These are phyloP conservation scores for Xenopus laevis DNA, from an alignment of 2,113 vertebrate genomes.

Conservation along the genomic window DNA sequence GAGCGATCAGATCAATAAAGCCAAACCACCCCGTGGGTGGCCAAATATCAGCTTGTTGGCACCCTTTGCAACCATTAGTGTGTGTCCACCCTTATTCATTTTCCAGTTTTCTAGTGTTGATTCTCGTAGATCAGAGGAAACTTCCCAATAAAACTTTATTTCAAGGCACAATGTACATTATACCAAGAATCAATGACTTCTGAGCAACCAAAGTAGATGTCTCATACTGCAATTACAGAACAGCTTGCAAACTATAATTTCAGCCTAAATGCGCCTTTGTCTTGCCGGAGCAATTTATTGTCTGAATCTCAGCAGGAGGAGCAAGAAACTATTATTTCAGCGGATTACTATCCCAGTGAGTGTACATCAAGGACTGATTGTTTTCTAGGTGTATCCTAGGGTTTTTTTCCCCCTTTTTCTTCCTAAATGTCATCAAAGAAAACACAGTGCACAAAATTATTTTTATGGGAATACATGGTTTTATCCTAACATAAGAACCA, in stretches of 20 bases:
- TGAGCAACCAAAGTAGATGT: slow-evolving; percentile 4
- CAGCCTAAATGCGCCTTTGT: slow-evolving; percentile 30
- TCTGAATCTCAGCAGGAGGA: slow-evolving; percentile 39
- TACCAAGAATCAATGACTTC: too few relatives aligned
- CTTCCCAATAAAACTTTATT: too few relatives aligned
- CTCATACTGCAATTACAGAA: slow-evolving; percentile 26
- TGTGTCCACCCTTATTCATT: too few relatives aligned
- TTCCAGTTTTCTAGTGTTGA: too few relatives aligned
- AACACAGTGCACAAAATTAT: not conserved
- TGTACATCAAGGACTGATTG: slow-evolving; percentile 16
- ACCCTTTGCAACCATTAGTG: too few relatives aligned
- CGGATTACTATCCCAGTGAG: slow-evolving; percentile 17
- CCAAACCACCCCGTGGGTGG: too few relatives aligned
- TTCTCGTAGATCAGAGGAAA: too few relatives aligned
- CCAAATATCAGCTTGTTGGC: too few relatives aligned
- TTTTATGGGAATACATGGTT: not conserved
- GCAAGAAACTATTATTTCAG: slow-evolving; percentile 34
- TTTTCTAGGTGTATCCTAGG: too few relatives aligned
- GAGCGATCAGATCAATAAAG: too few relatives aligned
- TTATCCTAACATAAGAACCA: not conserved
- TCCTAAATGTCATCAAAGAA: slow-evolving; percentile 9
- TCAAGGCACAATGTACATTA: too few relatives aligned
- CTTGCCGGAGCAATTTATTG: slow-evolving; percentile 19
- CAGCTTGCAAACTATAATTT: slow-evolving; percentile 39
- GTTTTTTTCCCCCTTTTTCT: slow-evolving; percentile 14